These are phyloP conservation scores for Galbula dea DNA, from an alignment of 2,113 vertebrate genomes.

Conservation along the genomic window DNA sequence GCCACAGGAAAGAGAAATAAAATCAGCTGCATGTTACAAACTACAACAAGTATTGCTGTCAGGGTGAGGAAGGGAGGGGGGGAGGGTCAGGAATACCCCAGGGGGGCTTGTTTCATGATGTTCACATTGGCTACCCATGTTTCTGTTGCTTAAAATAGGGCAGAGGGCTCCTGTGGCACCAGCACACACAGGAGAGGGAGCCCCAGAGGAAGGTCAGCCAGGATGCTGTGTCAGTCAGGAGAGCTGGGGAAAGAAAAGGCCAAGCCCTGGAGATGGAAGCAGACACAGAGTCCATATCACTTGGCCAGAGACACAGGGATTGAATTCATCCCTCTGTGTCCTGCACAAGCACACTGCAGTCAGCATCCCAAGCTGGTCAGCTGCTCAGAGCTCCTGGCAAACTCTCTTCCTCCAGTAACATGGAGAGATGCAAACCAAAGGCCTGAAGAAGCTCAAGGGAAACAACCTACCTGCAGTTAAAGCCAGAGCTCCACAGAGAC, in stretches of 20 bases:
- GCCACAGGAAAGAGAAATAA: neutral
- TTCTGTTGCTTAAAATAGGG: neutral
- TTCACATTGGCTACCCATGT: neutral
- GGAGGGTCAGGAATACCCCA: neutral
- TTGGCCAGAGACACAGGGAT: neutral
- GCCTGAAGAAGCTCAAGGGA: neutral
- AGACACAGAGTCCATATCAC: neutral
- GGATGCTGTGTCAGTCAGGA: neutral
- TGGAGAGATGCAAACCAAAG: neutral
- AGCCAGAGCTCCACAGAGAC: neutral
- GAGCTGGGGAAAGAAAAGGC: neutral
- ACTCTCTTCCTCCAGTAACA: fast-evolving
- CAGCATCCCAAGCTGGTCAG: neutral
- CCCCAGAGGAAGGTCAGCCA: neutral
- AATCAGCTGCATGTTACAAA: neutral
- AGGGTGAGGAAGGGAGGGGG: neutral
- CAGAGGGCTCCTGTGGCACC: neutral
- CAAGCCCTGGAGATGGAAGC: neutral
- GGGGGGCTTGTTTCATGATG: neutral
- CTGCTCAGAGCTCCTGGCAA: neutral
- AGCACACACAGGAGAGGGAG: neutral
- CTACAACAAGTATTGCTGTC: neutral
- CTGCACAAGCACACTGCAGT: neutral
- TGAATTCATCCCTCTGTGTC: neutral
- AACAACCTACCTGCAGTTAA: fast-evolving